Percentiles rank a stretch among this genome's conserved stretches.
Evolutionary conservation across 2,113 vertebrate genomes (phyloP).

Genomic region (human): DNA sequence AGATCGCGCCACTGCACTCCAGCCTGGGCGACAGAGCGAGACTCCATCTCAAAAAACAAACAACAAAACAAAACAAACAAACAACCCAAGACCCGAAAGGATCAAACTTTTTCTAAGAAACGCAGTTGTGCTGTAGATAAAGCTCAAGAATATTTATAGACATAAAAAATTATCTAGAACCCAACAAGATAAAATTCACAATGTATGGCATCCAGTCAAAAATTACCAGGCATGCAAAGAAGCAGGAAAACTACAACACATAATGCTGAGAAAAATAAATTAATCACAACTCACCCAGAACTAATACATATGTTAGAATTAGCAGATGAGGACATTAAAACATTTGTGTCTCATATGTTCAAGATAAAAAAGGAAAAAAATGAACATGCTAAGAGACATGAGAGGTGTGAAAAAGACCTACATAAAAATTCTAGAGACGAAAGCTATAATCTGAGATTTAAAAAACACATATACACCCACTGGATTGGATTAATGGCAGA

Average conservation of each 20-base stretch:
- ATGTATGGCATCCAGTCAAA: slow-evolving; percentile 18
- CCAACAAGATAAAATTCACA: slow-evolving; percentile 38
- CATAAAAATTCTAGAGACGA: neutral
- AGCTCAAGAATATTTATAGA: neutral
- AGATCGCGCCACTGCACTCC: too few species aligned
- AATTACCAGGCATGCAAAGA: neutral
- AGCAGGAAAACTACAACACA: slow-evolving; percentile 10
- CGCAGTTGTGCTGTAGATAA: neutral
- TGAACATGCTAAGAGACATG: neutral
- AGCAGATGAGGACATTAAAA: neutral
- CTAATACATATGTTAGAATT: neutral
- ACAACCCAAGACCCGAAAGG: neutral
- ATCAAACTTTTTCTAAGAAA: neutral
- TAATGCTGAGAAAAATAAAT: neutral
- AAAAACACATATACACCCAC: neutral
- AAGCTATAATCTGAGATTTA: neutral
- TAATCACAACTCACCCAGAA: neutral
- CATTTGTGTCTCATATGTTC: neutral
- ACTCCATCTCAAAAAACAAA: too few species aligned
- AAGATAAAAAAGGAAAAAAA: neutral
- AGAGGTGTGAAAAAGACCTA: neutral
- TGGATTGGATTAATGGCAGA: neutral
- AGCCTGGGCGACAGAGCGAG: too few species aligned
- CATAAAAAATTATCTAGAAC: neutral
- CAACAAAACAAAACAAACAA: too few species aligned